phyloP scores from a whole-genome alignment of 2,797 vertebrate species.

The Tangara arthus region DNA sequence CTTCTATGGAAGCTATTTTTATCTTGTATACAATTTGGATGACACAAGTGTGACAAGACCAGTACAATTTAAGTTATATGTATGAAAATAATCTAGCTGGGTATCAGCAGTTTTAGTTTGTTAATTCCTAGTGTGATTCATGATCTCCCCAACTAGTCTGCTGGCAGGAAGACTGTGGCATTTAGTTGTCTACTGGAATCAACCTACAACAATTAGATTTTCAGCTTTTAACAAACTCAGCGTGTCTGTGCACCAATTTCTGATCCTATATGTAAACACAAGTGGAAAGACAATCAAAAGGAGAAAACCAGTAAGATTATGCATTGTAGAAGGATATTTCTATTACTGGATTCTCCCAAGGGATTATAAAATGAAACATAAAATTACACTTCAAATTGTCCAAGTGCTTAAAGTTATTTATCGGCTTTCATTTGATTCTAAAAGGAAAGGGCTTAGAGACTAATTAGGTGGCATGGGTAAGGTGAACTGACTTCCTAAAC shows the following conservation, averaged over 20 bases:
- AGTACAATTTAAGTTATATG: not conserved
- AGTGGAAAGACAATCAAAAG: not conserved
- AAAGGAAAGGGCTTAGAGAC: not conserved
- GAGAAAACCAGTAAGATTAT: not conserved
- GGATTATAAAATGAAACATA: not conserved
- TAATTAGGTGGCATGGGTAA: not conserved
- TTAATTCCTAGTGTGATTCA: not conserved
- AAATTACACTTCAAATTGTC: not conserved
- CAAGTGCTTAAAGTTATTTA: not conserved
- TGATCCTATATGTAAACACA: not conserved
- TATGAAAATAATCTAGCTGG: not conserved
- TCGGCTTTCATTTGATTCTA: not conserved
- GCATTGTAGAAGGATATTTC: not conserved
- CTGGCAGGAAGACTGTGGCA: no score
- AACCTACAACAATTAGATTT: not conserved
- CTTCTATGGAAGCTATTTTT: not conserved
- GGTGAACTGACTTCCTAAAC: not conserved
- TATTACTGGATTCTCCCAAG: not conserved
- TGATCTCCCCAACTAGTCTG: not conserved
- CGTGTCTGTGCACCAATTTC: not conserved
- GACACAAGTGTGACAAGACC: not conserved
- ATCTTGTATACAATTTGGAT: not conserved
- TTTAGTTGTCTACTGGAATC: not conserved
- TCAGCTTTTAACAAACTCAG: not conserved
- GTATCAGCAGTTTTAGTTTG: not conserved